These are phyloP conservation scores for Andrena minutula DNA, from an alignment of 2,888 invertebrate genomes.

Conservation along the genomic window DNA sequence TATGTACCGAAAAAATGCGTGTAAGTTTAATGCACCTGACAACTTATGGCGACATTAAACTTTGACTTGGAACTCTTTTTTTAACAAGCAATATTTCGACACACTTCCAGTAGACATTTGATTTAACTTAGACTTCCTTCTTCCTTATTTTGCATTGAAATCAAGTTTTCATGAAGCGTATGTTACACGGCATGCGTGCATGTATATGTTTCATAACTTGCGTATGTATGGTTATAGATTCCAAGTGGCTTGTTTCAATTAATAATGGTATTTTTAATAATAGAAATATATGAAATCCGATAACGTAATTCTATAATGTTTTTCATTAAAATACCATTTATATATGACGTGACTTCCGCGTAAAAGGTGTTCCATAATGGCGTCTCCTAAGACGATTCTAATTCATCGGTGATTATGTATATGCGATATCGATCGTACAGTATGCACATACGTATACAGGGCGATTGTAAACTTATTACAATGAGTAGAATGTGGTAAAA, in stretches of 20 bases:
- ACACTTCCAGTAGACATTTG: neutral
- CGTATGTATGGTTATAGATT: conserved; percentile 1
- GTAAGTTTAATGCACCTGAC: conserved; percentile 33
- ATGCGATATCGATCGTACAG: conserved; percentile 15
- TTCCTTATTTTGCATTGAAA: neutral
- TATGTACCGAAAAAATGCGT: conserved; percentile 20
- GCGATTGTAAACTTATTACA: neutral
- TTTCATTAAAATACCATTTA: neutral
- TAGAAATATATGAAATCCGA: too few species aligned
- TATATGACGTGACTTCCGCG: neutral
- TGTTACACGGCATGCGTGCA: neutral
- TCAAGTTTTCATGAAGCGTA: neutral
- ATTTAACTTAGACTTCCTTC: neutral
- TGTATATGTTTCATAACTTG: neutral
- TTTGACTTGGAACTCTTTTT: neutral
- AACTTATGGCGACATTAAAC: conserved; percentile 2
- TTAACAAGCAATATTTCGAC: neutral
- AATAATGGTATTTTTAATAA: neutral
- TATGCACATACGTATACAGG: neutral
- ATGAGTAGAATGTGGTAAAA: neutral
- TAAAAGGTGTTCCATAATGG: conserved; percentile 2
- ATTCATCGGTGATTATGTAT: conserved; percentile 7
- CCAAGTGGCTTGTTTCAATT: neutral
- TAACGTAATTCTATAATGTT: neutral
- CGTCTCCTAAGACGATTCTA: neutral